Evolutionary conservation across 2,888 invertebrate genomes (phyloP).

Genomic region (Liopterus haemorrhoidalis): DNA sequence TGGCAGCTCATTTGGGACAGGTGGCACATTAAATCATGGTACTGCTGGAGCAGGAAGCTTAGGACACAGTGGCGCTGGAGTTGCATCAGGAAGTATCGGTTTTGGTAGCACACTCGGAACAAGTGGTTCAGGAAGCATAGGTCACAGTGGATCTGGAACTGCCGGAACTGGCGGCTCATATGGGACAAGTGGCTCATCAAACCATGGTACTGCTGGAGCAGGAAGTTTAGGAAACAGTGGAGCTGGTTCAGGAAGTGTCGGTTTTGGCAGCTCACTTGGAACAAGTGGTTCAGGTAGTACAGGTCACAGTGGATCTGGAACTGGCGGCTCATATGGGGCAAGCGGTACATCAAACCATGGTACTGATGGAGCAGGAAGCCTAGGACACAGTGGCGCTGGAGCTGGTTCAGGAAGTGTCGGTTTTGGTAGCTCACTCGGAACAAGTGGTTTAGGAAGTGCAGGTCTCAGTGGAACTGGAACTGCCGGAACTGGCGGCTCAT

Average conservation of each 20-base stretch:
- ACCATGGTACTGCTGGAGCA: neutral
- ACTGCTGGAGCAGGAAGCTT: too few relatives aligned
- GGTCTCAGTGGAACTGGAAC: neutral
- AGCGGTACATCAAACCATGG: too few relatives aligned
- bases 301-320: constrained; percentile 8
- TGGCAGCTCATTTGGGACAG: too few relatives aligned
- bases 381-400: constrained; percentile 20
- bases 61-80: constrained; percentile 20
- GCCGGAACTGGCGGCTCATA: constrained; percentile 3
- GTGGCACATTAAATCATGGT: too few relatives aligned
- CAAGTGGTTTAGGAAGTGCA: neutral
- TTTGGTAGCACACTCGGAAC: neutral
- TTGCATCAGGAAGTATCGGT: constrained; percentile 7
- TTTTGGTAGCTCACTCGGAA: constrained; percentile 9
- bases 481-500: constrained; percentile 13
- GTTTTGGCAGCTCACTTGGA: constrained; percentile 1
- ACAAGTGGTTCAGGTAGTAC: constrained; percentile 10
- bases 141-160: constrained; percentile 2
- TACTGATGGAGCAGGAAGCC: constrained; percentile 3
- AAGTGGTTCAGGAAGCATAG: constrained; percentile 5
- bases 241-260: neutral
- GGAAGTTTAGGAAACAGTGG: neutral
- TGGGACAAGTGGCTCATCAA: neutral
- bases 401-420: constrained; percentile 17
- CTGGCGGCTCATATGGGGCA: constrained; percentile 1